Base-by-base conservation (phyloP, 2,888 invertebrate genomes). In the Chrysopilus asiliformis region DNA sequence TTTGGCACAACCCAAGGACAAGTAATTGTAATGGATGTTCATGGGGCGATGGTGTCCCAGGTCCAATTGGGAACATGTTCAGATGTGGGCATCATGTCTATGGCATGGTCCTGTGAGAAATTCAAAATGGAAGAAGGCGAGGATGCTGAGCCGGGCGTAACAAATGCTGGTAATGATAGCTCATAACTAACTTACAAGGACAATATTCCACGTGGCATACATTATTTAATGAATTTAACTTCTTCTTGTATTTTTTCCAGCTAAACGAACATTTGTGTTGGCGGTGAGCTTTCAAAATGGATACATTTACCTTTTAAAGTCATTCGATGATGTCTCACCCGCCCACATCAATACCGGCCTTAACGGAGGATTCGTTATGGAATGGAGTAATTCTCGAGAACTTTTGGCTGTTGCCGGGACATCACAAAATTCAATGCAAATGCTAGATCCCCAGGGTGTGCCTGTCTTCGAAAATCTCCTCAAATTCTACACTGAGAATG, bases 41-140 rank as follows among this genome's bases (percentile, higher is more conserved):
- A 91, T 50, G 94, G 89, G 0, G 89, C 89, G 25, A 91, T 93
- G 86, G 83, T 94, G 13, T 85, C 89, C 7, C 87, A 90, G 68
- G 73, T 89, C n/a, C 81, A 83, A 53, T 60, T 90, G n/a, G n/a
- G n/a, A n/a, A n/a, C n/a, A n/a, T 77, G 79, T 41, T 77, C 80
- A 25, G 83, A 86, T 53, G 82, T 89, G 37, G 83, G 83, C 7
- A 90, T 95, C 49, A 79, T 79, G 3, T 76, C 83, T 32, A 89
- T 95, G 86, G 82, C 87, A 12, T 95, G 94, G 94, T 91, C 91
- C 14, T 93, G 94, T 57, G 91, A 93, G 59, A 93, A 93, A 56
- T 94, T 94, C 64, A 93, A 91, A 66, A 93, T 94, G 91, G 93
- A 93, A 58, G 93, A 93, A 59, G 82, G 80, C 2, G 85, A 85